Conservation (phyloP, 2,888 invertebrate genomes). For the Biston betularia region DNA sequence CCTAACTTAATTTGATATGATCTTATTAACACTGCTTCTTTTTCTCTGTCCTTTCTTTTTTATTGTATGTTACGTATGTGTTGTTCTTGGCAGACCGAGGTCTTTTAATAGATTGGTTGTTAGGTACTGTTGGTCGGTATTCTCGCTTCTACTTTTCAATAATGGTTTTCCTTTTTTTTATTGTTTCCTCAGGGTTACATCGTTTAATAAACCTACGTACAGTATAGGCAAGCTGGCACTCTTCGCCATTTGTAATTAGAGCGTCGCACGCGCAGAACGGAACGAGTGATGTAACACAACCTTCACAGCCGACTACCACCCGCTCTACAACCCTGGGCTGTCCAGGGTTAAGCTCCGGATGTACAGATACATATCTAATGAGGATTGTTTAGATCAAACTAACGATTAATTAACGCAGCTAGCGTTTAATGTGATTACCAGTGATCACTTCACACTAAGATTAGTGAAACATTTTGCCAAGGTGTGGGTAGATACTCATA, state of each 20-base stretch:
- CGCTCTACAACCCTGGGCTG: conserved; percentile 35
- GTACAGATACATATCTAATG: conserved; percentile 34
- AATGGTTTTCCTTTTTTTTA: no score
- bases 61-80: no score
- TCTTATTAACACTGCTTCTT: no score
- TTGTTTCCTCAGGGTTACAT: conserved; percentile 3
- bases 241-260: conserved; percentile 74
- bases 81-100: no score
- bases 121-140: no score
- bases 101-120: no score
- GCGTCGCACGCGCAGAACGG: conserved; percentile 73
- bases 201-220: neutral
- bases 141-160: no score
- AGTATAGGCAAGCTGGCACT: conserved; percentile 38
- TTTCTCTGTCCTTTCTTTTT: no score
- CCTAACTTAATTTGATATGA: no score
- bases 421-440: conserved; percentile 4
- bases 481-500: no score
- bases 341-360: conserved; percentile 36
- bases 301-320: conserved; percentile 67
- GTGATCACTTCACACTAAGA: no score
- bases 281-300: conserved; percentile 79
- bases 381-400: conserved; percentile 11
- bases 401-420: conserved; percentile 12
- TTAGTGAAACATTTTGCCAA: no score